These are phyloP conservation scores for Megalops cyprinoides DNA, from an alignment of 2,797 vertebrate genomes.

Conservation along the genomic window DNA sequence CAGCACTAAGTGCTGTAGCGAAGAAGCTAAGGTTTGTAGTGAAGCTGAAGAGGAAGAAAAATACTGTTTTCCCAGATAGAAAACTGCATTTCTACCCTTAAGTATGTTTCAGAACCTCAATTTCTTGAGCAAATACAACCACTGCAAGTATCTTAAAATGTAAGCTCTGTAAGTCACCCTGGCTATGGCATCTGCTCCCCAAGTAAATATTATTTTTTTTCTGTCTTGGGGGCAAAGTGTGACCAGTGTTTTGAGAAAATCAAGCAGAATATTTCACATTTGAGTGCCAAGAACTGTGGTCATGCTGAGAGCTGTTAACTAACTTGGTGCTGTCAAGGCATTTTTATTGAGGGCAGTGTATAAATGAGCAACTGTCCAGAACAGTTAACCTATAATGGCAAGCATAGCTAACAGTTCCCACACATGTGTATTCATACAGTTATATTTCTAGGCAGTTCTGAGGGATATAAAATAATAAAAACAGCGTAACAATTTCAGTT, in stretches of 20 bases:
- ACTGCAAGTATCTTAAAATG: no score
- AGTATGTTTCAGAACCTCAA: no score
- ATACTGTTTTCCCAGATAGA: no score
- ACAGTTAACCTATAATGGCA: conserved; percentile 33
- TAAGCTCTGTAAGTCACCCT: no score
- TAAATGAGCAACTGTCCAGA: conserved; percentile 44
- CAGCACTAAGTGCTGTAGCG: no score
- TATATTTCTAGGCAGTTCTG: not conserved
- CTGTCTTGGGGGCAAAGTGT: no score
- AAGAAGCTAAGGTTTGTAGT: no score
- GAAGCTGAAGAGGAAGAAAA: no score
- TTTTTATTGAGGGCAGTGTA: conserved; percentile 33
- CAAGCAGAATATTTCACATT: conserved; percentile 7
- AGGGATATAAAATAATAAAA: not conserved
- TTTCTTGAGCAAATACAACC: no score
- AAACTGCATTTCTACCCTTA: no score
- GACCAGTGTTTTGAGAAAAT: conserved; percentile 8
- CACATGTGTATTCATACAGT: not conserved
- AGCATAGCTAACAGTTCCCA: not conserved
- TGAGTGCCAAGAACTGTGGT: not conserved
- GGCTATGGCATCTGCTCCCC: no score
- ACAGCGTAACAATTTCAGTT: not conserved
- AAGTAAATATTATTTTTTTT: no score
- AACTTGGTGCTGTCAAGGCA: conserved; percentile 37
- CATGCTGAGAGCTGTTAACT: conserved; percentile 30